Evolutionary conservation across 35 echinoderm and acorn worm genomes (phyloP).

Genomic region (Acanthaster planci): DNA sequence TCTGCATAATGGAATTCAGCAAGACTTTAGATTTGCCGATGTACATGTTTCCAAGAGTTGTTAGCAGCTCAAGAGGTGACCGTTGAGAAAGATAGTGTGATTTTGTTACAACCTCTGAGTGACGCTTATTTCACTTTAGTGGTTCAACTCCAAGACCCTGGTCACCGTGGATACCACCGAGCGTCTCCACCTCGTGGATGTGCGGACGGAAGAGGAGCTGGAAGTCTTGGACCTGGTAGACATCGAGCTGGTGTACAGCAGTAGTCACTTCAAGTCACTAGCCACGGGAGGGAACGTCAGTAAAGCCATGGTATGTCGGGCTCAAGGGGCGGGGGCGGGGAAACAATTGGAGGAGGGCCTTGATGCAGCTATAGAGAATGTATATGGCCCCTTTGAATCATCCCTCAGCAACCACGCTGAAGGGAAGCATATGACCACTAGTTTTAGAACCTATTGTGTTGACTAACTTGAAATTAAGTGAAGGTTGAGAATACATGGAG

Average conservation of each 20-base stretch:
- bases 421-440: too few relatives aligned
- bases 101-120: not conserved
- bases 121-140: slow-evolving; percentile 42
- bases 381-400: too few relatives aligned
- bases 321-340: too few relatives aligned
- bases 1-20: not conserved
- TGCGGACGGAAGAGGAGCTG: slow-evolving; percentile 85
- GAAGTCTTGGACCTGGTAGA: slow-evolving; percentile 96
- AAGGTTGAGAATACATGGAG: too few relatives aligned
- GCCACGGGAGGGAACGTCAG: slow-evolving; percentile 98
- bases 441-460: too few relatives aligned
- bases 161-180: slow-evolving; percentile 95
- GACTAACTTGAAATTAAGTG: too few relatives aligned
- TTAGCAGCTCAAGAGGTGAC: not conserved
- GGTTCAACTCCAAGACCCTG: slow-evolving; percentile 93
- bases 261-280: slow-evolving; percentile 93
- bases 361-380: too few relatives aligned
- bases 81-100: not conserved
- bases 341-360: too few relatives aligned
- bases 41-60: not conserved
- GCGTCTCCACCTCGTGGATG: slow-evolving; percentile 89
- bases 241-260: slow-evolving; percentile 91
- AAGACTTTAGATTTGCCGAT: too few relatives aligned
- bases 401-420: too few relatives aligned
- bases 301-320: slow-evolving; percentile 87